Conservation (phyloP, 2,113 vertebrate species). For the Myrmecophaga tridactyla region DNA sequence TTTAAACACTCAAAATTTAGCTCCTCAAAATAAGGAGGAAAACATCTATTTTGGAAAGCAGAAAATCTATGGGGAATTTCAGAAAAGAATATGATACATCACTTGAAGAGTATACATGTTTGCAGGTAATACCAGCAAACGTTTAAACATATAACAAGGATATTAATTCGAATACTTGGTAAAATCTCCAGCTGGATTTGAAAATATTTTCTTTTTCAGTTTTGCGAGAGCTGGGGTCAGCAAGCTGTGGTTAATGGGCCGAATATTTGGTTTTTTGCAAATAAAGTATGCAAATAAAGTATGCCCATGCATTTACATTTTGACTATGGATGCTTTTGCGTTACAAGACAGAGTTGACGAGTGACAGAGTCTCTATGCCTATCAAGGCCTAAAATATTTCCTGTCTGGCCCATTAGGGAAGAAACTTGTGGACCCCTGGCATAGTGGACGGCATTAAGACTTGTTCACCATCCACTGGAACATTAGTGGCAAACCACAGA, state of each 20-base stretch:
- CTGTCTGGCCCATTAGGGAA: neutral
- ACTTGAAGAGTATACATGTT: neutral
- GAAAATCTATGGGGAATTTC: neutral
- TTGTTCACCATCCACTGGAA: neutral
- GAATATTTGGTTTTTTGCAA: neutral
- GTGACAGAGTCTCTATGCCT: neutral
- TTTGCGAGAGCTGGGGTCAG: neutral
- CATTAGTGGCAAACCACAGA: neutral
- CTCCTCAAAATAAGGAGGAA: neutral
- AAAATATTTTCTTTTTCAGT: neutral
- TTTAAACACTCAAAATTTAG: neutral
- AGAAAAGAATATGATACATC: neutral
- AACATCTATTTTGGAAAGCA: neutral
- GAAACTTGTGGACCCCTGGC: neutral
- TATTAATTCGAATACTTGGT: neutral
- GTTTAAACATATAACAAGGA: neutral
- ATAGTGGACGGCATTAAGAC: neutral
- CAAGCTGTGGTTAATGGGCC: neutral
- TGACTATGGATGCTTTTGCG: accelerated
- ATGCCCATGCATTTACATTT: accelerated
- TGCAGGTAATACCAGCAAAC: neutral
- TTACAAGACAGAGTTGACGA: accelerated
- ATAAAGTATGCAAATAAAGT: neutral
- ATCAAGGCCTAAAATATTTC: neutral
- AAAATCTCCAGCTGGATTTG: neutral